A percentile compares a stretch with the other conserved stretches of the same genome.
Evolutionary conservation across 2,797 vertebrate species (phyloP).

Genomic region (Sparus aurata): DNA sequence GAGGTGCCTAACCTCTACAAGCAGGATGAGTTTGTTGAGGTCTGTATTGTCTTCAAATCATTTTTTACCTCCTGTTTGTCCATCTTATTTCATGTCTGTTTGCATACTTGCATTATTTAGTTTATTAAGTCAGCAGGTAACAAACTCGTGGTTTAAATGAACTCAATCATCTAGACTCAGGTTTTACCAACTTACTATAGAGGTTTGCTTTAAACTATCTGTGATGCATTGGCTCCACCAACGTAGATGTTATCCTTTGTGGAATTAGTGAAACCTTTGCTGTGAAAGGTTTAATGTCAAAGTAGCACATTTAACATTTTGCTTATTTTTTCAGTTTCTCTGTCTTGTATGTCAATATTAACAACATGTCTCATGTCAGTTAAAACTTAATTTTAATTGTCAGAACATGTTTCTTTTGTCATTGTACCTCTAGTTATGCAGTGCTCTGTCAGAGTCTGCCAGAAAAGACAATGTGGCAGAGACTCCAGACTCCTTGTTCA

Average conservation of each 20-base stretch:
- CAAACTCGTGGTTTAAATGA: neutral
- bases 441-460: conserved; percentile 84
- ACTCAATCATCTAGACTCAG: neutral
- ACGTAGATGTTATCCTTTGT: neutral
- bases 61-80: neutral
- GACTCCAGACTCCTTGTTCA: conserved; percentile 88
- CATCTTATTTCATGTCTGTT: neutral
- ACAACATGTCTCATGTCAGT: neutral
- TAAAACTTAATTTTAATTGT: neutral
- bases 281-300: neutral
- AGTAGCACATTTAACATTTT: neutral
- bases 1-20: conserved; percentile 94
- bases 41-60: conserved; percentile 52
- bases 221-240: no score
- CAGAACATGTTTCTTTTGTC: conserved; percentile 1
- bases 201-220: neutral
- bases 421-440: conserved; percentile 82
- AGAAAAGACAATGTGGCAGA: conserved; percentile 85
- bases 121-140: neutral
- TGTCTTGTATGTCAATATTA: neutral
- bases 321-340: neutral
- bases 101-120: neutral
- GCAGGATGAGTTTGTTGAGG: conserved; percentile 91
- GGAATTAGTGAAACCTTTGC: neutral
- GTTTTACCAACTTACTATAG: neutral